phyloP scores from a whole-genome alignment of 2,888 invertebrate genomes.

The Ophion ventricosus region DNA sequence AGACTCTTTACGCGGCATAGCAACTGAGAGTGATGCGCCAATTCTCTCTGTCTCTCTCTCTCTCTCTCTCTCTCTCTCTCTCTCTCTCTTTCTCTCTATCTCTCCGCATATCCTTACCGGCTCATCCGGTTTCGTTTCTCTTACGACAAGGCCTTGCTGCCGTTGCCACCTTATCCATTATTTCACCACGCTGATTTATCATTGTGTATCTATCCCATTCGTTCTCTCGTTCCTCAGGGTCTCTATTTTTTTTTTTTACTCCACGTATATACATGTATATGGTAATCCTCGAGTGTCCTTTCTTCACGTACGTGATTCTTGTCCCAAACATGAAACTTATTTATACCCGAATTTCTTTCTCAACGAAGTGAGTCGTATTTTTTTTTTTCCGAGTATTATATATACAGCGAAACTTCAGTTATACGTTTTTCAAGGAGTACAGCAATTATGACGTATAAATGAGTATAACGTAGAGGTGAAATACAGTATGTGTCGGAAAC shows the following conservation, averaged over 20 bases:
- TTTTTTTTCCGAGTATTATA: too few species aligned
- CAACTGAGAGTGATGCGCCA: slow-evolving; percentile 10
- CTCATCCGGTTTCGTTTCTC: slow-evolving; percentile 33
- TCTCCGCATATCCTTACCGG: slow-evolving; percentile 17
- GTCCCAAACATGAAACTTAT: slow-evolving; percentile 2
- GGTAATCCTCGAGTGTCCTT: slow-evolving; percentile 30
- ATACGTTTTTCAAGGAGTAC: too few species aligned
- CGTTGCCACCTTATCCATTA: slow-evolving; percentile 8
- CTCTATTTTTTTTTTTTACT: slow-evolving; percentile 11
- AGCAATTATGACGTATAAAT: too few species aligned
- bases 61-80: neutral
- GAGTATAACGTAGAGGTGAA: too few species aligned
- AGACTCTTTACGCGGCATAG: slow-evolving; percentile 16
- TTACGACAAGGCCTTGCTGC: slow-evolving; percentile 23
- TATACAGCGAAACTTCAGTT: too few species aligned
- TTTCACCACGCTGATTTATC: slow-evolving; percentile 10
- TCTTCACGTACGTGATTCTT: slow-evolving; percentile 45
- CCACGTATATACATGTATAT: slow-evolving; percentile 7
- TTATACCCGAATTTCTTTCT: neutral
- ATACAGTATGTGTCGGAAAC: too few species aligned
- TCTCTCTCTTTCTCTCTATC: neutral
- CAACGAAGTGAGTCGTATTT: too few species aligned
- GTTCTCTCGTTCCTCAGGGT: slow-evolving; percentile 4
- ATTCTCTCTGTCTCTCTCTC: neutral
- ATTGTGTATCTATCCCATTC: slow-evolving; percentile 3